A percentile compares a stretch with the other conserved stretches of the same genome.
phyloP scores from a whole-genome alignment of 92 coral and sea anemone species.

The Plumapathes pennacea region DNA sequence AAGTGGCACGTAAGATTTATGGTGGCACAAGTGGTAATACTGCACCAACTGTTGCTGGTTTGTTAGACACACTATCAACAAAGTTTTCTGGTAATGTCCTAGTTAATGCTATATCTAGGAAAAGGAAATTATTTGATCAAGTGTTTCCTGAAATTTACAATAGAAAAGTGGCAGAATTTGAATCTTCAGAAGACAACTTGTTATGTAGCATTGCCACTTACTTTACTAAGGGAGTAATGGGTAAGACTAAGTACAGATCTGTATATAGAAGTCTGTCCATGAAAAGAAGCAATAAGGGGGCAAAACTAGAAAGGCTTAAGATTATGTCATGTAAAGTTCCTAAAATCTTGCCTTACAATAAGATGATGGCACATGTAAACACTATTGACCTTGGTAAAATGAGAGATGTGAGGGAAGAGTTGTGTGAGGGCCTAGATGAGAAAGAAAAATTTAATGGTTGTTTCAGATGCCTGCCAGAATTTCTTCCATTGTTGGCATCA shows the following conservation, averaged over 20 bases:
- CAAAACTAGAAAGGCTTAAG: constrained; percentile 39
- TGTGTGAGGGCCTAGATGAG: constrained; percentile 20
- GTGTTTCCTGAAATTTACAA: constrained; percentile 62
- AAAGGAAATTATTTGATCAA: constrained; percentile 42
- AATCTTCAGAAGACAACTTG: constrained; percentile 43
- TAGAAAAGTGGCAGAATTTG: constrained; percentile 31
- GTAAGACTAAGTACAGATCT: constrained; percentile 58
- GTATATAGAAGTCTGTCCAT: constrained; percentile 29
- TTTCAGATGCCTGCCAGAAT: constrained; percentile 11
- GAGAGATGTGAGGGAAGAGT: constrained; percentile 21
- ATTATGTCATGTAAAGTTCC: constrained; percentile 42
- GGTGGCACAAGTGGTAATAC: constrained; percentile 33
- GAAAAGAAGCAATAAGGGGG: constrained; percentile 25
- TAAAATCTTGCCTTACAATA: constrained; percentile 40
- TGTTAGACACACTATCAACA: constrained; percentile 32
- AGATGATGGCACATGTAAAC: constrained; percentile 36
- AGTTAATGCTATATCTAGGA: constrained; percentile 26
- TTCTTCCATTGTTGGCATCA: constrained; percentile 34
- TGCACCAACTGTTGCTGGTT: constrained; percentile 26
- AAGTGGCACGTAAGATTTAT: constrained; percentile 29
- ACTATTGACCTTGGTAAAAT: constrained; percentile 41
- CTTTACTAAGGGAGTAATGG: constrained; percentile 61
- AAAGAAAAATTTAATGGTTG: constrained; percentile 22
- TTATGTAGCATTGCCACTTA: constrained; percentile 57
- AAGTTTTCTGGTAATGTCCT: constrained; percentile 29